Evolutionary conservation across 1,140 invertebrate genomes (phyloP).

Genomic region (Danaus plexippus): DNA sequence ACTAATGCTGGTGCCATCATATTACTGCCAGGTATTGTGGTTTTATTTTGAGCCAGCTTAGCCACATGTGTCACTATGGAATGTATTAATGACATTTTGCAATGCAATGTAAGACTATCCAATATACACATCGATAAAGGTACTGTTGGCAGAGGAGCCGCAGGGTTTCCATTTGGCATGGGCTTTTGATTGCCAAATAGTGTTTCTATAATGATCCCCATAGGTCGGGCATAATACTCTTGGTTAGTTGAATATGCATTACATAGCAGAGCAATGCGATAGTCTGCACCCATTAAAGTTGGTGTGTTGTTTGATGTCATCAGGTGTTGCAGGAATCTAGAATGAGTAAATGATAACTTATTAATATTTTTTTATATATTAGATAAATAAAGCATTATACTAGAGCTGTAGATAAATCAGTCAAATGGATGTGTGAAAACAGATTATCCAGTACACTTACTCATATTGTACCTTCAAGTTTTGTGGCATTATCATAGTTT

Average conservation of each 20-base stretch:
- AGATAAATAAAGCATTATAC: no score
- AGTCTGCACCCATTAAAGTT: constrained; percentile 84
- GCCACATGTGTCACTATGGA: constrained; percentile 92
- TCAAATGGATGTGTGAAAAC: no score
- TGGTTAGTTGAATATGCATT: constrained; percentile 95
- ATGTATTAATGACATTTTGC: constrained; percentile 98
- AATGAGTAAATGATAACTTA: constrained; percentile 5
- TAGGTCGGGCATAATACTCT: constrained; percentile 87
- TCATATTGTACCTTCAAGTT: constrained; percentile 89
- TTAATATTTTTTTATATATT: not conserved
- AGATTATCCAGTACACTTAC: constrained; percentile 61
- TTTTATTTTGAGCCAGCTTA: constrained; percentile 89
- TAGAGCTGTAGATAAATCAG: no score
- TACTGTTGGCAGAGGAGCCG: constrained; percentile 76
- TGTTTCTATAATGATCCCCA: constrained; percentile 90
- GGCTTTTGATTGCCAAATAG: constrained; percentile 83
- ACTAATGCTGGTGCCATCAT: constrained; percentile 91
- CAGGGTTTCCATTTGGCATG: constrained; percentile 68
- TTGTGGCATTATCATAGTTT: constrained; percentile 85
- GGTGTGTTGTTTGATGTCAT: constrained; percentile 79
- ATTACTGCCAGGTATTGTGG: constrained; percentile 74
- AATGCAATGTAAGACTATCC: constrained; percentile 96
- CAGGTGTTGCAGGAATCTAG: constrained; percentile 84
- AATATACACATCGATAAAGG: constrained; percentile 93
- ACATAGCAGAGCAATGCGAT: constrained; percentile 90